Conservation (phyloP, 2,888 invertebrate species). For the Imbricaverruca yamaguchii region DNA sequence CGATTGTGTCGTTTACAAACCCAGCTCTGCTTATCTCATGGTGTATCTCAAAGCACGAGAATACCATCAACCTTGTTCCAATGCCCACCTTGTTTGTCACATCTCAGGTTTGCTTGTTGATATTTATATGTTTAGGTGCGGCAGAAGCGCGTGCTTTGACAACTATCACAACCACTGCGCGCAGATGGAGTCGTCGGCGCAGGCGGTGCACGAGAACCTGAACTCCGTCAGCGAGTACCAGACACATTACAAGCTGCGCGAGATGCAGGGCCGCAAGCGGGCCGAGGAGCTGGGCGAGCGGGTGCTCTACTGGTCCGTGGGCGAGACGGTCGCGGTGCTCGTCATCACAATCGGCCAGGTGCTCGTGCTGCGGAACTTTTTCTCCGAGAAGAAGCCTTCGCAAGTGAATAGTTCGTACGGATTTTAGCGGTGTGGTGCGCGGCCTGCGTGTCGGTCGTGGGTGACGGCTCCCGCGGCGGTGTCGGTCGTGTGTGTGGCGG, state of each 20-base stretch:
- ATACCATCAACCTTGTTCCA: too few species aligned
- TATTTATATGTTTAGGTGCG: too few species aligned
- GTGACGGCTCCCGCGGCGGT: too few species aligned
- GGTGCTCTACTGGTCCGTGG: slow-evolving; percentile 86
- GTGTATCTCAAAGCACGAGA: too few species aligned
- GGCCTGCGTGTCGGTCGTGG: too few species aligned
- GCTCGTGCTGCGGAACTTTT: slow-evolving; percentile 82
- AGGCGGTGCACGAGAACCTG: slow-evolving; percentile 80
- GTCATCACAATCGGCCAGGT: slow-evolving; percentile 86
- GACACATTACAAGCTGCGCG: slow-evolving; percentile 90
- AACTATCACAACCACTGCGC: too few species aligned
- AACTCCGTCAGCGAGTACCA: slow-evolving; percentile 87
- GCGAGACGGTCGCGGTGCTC: slow-evolving; percentile 77
- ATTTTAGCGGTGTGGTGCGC: not conserved
- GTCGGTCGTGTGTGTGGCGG: too few species aligned
- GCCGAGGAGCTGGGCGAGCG: slow-evolving; percentile 95
- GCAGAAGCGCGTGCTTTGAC: too few species aligned
- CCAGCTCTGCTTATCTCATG: too few species aligned
- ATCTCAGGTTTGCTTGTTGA: too few species aligned
- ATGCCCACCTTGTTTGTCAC: too few species aligned
- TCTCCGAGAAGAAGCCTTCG: slow-evolving; percentile 51
- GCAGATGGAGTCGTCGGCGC: slow-evolving; percentile 85
- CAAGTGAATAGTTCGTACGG: not conserved
- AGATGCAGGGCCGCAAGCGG: slow-evolving; percentile 87
- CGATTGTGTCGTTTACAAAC: too few species aligned